Evolutionary conservation across 1,140 invertebrate species (phyloP).

Genomic region (Chironomus striatipennis): DNA sequence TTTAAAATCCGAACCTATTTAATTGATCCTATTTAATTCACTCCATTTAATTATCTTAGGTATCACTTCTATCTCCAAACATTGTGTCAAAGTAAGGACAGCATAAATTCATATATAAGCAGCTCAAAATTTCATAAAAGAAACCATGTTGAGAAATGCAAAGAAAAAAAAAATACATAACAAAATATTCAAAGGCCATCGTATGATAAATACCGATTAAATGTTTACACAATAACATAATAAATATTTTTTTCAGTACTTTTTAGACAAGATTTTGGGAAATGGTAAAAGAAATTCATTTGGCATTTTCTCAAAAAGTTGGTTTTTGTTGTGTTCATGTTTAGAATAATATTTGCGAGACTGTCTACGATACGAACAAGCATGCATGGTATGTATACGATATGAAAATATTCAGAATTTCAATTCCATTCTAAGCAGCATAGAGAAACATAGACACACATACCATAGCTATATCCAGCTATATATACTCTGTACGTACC

Average conservation of each 20-base stretch:
- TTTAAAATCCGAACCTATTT: too few species aligned
- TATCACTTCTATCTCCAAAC: too few species aligned
- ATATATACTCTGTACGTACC: neutral
- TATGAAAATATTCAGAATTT: neutral
- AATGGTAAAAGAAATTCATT: neutral
- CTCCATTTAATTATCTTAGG: too few species aligned
- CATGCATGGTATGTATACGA: neutral
- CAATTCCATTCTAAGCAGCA: neutral
- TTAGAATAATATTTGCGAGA: neutral
- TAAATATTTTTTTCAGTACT: neutral
- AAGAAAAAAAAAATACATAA: too few species aligned
- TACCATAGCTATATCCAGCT: neutral
- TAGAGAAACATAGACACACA: too few species aligned
- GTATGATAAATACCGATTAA: constrained; percentile 2
- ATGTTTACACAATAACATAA: constrained; percentile 14
- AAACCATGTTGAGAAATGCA: too few species aligned
- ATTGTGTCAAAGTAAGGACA: too few species aligned
- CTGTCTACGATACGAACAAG: neutral
- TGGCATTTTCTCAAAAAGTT: neutral
- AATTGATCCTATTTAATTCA: too few species aligned
- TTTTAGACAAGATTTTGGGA: neutral
- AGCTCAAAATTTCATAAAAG: too few species aligned
- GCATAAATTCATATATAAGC: too few species aligned
- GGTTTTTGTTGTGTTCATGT: neutral
- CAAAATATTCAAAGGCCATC: neutral